Evolutionary conservation across 1,140 invertebrate species (phyloP).

Genomic region (Magallana ariakensis): DNA sequence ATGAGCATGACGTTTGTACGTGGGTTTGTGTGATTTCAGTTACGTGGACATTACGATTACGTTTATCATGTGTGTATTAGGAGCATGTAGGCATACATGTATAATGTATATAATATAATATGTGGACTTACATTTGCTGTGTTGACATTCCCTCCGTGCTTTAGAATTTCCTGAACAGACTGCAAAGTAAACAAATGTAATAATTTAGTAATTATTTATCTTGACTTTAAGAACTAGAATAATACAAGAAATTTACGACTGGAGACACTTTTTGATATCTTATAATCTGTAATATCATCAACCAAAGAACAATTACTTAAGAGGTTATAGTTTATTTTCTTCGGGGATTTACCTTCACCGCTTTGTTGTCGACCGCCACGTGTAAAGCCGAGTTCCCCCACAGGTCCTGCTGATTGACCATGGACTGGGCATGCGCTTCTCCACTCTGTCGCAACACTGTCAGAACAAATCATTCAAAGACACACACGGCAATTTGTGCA

Average conservation of each 20-base stretch:
- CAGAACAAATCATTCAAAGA: background rate
- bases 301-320: background rate
- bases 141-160: background rate
- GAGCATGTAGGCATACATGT: background rate
- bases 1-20: too few species aligned
- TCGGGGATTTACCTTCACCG: background rate
- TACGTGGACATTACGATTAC: too few species aligned
- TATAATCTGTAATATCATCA: background rate
- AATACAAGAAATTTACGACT: too few species aligned
- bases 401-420: conserved; percentile 42
- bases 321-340: background rate
- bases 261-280: background rate
- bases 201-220: too few species aligned
- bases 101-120: background rate
- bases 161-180: background rate
- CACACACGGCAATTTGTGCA: too few species aligned
- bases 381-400: conserved; percentile 45
- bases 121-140: background rate
- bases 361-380: conserved; percentile 41
- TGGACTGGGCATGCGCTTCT: background rate
- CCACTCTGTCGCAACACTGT: background rate
- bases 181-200: background rate
- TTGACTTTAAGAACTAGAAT: too few species aligned
- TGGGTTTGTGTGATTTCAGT: too few species aligned
- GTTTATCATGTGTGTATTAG: too few species aligned